These are phyloP conservation scores for Neolamprologus hecqui DNA, from an alignment of 2,113 vertebrate genomes.

Conservation along the genomic window DNA sequence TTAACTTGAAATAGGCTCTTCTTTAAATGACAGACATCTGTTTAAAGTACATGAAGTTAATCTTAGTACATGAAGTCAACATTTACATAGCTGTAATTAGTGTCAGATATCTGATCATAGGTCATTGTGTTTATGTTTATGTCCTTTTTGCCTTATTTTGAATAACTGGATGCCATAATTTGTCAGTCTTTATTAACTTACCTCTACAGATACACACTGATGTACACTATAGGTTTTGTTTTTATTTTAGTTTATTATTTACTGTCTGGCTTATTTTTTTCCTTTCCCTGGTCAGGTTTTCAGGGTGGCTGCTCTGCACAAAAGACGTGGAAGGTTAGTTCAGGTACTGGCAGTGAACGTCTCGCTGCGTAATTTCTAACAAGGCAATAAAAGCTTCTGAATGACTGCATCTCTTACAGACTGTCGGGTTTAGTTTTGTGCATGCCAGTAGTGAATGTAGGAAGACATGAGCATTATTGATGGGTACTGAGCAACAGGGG, in stretches of 20 bases:
- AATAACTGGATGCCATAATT: neutral
- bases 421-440: neutral
- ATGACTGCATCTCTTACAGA: neutral
- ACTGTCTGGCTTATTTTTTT: neutral
- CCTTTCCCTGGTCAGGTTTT: neutral
- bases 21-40: neutral
- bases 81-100: neutral
- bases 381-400: constrained; percentile 33
- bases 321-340: neutral
- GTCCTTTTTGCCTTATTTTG: constrained; percentile 12
- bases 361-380: neutral
- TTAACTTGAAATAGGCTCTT: neutral
- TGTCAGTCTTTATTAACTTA: neutral
- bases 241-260: neutral
- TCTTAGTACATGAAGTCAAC: neutral
- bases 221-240: neutral
- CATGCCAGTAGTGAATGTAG: constrained; percentile 15
- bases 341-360: constrained; percentile 13
- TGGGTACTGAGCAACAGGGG: neutral
- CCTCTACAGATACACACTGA: neutral
- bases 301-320: neutral
- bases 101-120: neutral
- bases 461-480: neutral
- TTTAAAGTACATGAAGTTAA: neutral
- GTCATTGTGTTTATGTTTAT: neutral